phyloP scores from a whole-genome alignment of 2,113 vertebrate species.

The Plecotus auritus region DNA sequence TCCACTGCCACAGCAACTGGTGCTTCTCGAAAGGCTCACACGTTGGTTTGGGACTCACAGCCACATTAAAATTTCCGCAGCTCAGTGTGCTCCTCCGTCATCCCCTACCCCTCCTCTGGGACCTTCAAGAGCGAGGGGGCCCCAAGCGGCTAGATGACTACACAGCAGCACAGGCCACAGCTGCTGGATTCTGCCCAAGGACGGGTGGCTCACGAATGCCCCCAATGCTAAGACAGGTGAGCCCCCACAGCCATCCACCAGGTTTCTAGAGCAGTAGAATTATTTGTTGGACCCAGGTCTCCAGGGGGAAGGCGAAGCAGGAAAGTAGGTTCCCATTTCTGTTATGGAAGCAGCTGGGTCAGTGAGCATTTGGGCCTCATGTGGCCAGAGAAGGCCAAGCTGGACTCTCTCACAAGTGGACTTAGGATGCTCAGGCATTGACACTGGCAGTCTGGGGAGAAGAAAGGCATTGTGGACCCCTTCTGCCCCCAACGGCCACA shows the following conservation, averaged over 20 bases:
- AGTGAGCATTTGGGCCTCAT: neutral
- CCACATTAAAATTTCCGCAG: conserved; percentile 60
- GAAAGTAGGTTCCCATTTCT: neutral
- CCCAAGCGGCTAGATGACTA: neutral
- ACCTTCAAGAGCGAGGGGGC: neutral
- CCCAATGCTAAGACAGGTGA: conserved; percentile 43
- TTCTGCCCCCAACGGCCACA: neutral
- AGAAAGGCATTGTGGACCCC: neutral
- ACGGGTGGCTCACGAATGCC: neutral
- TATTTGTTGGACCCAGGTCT: neutral
- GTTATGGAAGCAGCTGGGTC: neutral
- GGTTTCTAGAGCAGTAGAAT: neutral
- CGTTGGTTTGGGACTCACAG: conserved; percentile 48
- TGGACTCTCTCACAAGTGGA: neutral
- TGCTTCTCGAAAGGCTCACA: conserved; percentile 44
- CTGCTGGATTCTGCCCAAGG: neutral
- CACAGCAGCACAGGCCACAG: neutral
- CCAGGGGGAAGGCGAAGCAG: neutral
- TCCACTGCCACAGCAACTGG: conserved; percentile 60
- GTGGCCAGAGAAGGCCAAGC: neutral
- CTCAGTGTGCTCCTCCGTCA: neutral
- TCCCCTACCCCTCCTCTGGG: conserved; percentile 8
- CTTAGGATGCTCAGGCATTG: neutral
- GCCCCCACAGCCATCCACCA: neutral
- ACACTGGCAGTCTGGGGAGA: neutral